These are phyloP conservation scores for Thysanoteuthis rhombus DNA, from an alignment of 2,888 invertebrate species.

Conservation along the genomic window DNA sequence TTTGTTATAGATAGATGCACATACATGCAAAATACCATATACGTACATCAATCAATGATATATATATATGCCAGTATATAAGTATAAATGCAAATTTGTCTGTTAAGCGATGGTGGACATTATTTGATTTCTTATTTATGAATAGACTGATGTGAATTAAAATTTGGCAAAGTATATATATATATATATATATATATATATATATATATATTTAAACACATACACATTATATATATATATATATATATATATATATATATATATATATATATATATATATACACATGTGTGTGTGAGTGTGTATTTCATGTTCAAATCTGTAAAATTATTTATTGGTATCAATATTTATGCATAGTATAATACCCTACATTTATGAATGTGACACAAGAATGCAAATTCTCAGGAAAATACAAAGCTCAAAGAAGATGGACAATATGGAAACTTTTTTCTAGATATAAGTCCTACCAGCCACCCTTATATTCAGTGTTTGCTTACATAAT, in stretches of 20 bases:
- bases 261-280: too few relatives aligned
- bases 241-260: not conserved
- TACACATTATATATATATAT: not conserved
- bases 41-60: too few relatives aligned
- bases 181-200: not conserved
- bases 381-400: not conserved
- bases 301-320: too few relatives aligned
- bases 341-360: not conserved
- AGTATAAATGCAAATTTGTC: too few relatives aligned
- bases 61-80: too few relatives aligned
- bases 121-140: not conserved
- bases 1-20: not conserved
- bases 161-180: too few relatives aligned
- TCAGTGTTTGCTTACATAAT: not conserved
- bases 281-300: too few relatives aligned
- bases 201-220: too few relatives aligned
- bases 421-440: not conserved
- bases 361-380: not conserved
- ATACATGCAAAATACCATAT: too few relatives aligned
- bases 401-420: not conserved
- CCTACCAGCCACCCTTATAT: not conserved
- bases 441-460: not conserved
- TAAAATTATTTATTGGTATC: not conserved
- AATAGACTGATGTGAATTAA: too few relatives aligned
- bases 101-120: not conserved